Evolutionary conservation across 2,888 invertebrate species (phyloP), one percentile per base, ranked within the genome.

Genomic region (Bellardia pandia): DNA sequence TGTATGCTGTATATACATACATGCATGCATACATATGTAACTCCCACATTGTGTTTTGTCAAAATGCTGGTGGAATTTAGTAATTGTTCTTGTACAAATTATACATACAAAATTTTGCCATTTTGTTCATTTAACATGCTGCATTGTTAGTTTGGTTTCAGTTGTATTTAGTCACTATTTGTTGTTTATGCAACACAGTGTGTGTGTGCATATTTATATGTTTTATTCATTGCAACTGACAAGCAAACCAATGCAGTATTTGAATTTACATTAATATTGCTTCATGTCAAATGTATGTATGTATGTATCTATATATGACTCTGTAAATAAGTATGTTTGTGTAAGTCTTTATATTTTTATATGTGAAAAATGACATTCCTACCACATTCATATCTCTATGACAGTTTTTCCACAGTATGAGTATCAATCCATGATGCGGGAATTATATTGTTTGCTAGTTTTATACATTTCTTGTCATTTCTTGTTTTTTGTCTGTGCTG

Each of bases 191-290:
- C 6, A 8, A 23, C 40, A 53, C 11, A 51, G 14, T 79, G 56
- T 48, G 7, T 82, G 69, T 14, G 4, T 60, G 58, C n/a, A 16
- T 30, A 45, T 16, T n/a, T 75, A n/a, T 60, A 40, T 75, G 33
- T 68, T 76, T 71, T 82, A 80, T 81, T 66, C 77, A 68, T 74
- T 69, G 74, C 69, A 58, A 64, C 51, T 80, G 83, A 83, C 82
- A 86, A 64, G 64, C 71, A 62, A 79, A 79, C 78, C 74, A 79
- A 79, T 83, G 86, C 83, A 82, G 69, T 75, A 76, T 83, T 86
- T 83, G 48, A 56, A 82, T 78, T 82, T 33, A 48, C 69, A 80
- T 80, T 75, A 48, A 62, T 69, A 45, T 60, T 62, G 53, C 78
- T 79, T 62, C 13, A 79, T 75, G 62, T 69, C 75, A 85, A 62